These are phyloP conservation scores for Trinorchestia longiramus DNA, from an alignment of 1,140 invertebrate genomes.

Conservation along the genomic window DNA sequence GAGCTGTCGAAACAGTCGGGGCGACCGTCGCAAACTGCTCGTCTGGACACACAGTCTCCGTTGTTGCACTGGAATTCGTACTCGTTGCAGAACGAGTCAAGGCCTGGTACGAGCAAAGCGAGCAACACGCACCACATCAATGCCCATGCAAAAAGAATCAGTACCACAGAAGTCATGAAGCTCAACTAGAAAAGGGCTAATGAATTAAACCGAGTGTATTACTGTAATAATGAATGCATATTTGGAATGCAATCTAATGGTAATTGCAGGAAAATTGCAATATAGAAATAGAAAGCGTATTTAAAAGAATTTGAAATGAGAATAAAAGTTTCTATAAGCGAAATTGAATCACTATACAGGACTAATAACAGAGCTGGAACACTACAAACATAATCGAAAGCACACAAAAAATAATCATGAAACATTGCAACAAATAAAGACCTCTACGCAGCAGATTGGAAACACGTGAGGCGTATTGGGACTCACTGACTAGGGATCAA, in stretches of 20 bases:
- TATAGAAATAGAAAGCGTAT: neutral
- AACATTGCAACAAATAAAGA: neutral
- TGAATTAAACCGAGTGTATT: neutral
- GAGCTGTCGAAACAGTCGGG: conserved; percentile 69
- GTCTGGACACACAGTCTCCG: conserved; percentile 62
- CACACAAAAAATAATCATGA: neutral
- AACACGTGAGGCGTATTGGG: neutral
- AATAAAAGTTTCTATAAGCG: neutral
- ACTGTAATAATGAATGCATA: neutral
- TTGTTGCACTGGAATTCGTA: conserved; percentile 60
- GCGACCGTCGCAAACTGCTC: conserved; percentile 59
- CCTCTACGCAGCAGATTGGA: neutral
- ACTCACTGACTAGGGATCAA: neutral
- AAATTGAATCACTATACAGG: neutral
- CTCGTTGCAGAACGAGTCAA: conserved; percentile 56
- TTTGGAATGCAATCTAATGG: neutral
- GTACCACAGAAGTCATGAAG: neutral
- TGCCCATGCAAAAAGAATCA: neutral
- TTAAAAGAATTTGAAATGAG: neutral
- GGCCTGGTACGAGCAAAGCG: conserved; percentile 23
- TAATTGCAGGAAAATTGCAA: neutral
- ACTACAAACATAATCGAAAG: neutral
- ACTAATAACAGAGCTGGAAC: too few species aligned
- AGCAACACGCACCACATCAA: neutral
- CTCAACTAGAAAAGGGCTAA: neutral